A percentile compares a stretch with the other conserved stretches of the same genome.
These are phyloP conservation scores for Leucopsar rothschildi DNA, from an alignment of 2,113 vertebrate species.

Conservation along the genomic window DNA sequence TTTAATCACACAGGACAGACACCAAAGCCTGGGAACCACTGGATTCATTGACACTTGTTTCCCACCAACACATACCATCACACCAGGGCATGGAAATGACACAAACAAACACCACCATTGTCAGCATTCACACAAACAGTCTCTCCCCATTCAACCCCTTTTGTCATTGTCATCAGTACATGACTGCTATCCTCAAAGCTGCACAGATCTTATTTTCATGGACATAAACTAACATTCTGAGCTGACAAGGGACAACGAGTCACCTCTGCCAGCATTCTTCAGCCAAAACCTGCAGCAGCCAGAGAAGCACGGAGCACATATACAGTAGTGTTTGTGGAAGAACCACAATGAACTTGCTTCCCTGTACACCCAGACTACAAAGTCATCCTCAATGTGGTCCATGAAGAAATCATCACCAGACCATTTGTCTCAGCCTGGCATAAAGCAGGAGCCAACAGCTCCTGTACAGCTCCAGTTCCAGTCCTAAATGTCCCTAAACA, in stretches of 20 bases:
- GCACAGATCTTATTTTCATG: neutral
- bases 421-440: neutral
- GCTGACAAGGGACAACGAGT: rapidly evolving
- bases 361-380: neutral
- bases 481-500: neutral
- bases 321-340: rapidly evolving
- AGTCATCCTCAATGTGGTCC: rapidly evolving
- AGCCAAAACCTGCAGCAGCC: neutral
- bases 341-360: neutral
- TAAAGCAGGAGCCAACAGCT: neutral
- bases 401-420: neutral
- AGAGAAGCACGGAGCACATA: neutral
- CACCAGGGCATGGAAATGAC: neutral
- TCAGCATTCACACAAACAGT: neutral
- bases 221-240: neutral
- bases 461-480: neutral
- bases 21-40: neutral
- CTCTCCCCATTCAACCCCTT: neutral
- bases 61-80: neutral
- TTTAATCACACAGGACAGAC: neutral
- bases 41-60: neutral
- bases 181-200: neutral
- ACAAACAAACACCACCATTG: neutral
- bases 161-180: neutral
- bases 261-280: neutral